Evolutionary conservation across 2,888 invertebrate species (phyloP).

Genomic region (Agriopis aurantiaria): DNA sequence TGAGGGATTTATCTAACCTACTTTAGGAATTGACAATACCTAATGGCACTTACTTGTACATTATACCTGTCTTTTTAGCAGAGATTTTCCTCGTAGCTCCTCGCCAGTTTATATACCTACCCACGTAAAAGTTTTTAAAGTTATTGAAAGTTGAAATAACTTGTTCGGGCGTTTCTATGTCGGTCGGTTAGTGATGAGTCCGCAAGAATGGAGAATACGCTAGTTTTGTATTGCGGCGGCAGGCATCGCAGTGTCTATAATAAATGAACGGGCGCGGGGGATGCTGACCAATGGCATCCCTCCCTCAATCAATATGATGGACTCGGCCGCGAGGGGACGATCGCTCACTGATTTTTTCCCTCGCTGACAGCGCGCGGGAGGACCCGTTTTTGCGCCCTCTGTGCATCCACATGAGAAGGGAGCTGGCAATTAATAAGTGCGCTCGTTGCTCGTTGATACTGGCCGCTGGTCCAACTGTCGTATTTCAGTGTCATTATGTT

Average conservation of each 20-base stretch:
- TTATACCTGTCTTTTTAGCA: slow-evolving; percentile 10
- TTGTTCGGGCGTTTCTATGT: slow-evolving; percentile 17
- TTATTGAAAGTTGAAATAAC: slow-evolving; percentile 8
- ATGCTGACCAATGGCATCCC: slow-evolving; percentile 85
- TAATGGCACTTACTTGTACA: slow-evolving; percentile 24
- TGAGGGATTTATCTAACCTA: slow-evolving; percentile 40
- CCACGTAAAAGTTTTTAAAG: not conserved
- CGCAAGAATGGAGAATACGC: slow-evolving; percentile 55
- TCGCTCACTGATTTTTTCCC: slow-evolving; percentile 87
- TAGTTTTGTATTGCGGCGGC: slow-evolving; percentile 53
- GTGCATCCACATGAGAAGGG: slow-evolving; percentile 75
- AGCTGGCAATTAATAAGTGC: slow-evolving; percentile 84
- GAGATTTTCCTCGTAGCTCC: slow-evolving; percentile 13
- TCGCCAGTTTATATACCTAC: not conserved
- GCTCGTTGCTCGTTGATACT: slow-evolving; percentile 61
- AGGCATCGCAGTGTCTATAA: slow-evolving; percentile 85
- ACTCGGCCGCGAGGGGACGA: slow-evolving; percentile 86
- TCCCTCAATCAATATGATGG: slow-evolving; percentile 88
- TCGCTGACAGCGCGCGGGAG: slow-evolving; percentile 85
- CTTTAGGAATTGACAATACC: slow-evolving; percentile 37
- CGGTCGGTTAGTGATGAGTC: slow-evolving; percentile 50
- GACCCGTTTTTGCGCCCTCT: slow-evolving; percentile 84
- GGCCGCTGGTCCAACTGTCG: slow-evolving; percentile 36
- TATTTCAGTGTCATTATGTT: slow-evolving; percentile 24
- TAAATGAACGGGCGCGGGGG: slow-evolving; percentile 86